Conservation (phyloP, 2,797 vertebrate species). For the Odontamblyopus rebecca region DNA sequence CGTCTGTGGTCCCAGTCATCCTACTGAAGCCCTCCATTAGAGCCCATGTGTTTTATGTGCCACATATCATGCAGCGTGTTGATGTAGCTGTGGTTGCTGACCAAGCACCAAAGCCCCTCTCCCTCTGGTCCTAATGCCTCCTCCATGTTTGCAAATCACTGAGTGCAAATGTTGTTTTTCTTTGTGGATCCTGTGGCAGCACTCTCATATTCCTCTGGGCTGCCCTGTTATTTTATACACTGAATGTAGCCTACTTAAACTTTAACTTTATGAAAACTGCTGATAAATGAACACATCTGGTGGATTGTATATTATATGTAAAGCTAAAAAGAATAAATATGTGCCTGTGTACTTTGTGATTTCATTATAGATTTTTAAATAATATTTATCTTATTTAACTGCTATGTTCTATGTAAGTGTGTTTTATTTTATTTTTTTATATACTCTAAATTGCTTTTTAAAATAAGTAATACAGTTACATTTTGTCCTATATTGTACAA, state of each 20-base stretch:
- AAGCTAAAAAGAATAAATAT: neutral
- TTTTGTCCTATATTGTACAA: neutral
- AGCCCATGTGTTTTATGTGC: conserved; percentile 39
- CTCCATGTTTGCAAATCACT: conserved; percentile 46
- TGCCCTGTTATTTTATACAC: conserved; percentile 31
- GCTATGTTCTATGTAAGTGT: no score
- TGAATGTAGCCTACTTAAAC: neutral
- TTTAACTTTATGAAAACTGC: conserved; percentile 2
- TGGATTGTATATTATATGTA: neutral
- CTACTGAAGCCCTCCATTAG: conserved; percentile 29
- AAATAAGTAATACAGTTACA: no score
- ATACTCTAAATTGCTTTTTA: no score
- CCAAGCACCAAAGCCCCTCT: conserved; percentile 29
- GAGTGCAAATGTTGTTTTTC: conserved; percentile 51
- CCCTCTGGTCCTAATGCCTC: conserved; percentile 22
- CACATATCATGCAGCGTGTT: conserved; percentile 31
- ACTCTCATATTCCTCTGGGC: conserved; percentile 26
- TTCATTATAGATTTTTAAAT: no score
- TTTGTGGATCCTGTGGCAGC: conserved; percentile 43
- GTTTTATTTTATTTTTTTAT: no score
- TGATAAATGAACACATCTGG: neutral
- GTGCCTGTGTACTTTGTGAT: no score
- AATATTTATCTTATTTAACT: no score
- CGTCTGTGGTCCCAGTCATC: conserved; percentile 38
- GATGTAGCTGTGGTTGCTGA: conserved; percentile 50